Conservation (phyloP, 2,888 invertebrate species). For the Sminthurinus aureus region DNA sequence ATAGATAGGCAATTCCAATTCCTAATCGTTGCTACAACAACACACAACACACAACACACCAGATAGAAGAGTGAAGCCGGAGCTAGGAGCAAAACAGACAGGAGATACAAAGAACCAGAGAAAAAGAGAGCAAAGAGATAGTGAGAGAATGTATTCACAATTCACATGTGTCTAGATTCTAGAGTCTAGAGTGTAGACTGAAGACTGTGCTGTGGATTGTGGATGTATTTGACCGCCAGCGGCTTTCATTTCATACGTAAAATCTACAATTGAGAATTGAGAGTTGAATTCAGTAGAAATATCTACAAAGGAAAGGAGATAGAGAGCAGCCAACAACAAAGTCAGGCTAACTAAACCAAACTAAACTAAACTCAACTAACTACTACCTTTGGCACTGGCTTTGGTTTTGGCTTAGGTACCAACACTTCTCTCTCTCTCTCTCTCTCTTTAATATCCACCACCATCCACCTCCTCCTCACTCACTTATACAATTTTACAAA, state of each 20-base stretch:
- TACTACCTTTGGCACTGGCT: constrained; percentile 21
- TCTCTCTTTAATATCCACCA: background rate
- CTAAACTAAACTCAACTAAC: background rate
- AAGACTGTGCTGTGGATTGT: too few species aligned
- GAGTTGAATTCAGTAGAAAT: constrained; percentile 37
- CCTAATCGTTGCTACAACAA: background rate
- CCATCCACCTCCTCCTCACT: background rate
- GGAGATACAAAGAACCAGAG: background rate
- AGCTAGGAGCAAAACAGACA: too few species aligned
- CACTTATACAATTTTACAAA: background rate
- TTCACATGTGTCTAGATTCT: background rate
- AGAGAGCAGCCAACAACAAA: background rate
- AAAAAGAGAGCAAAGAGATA: background rate
- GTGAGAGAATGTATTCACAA: constrained; percentile 7
- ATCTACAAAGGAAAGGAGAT: constrained; percentile 28
- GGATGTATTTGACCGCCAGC: constrained; percentile 8
- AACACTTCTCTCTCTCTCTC: constrained; percentile 14
- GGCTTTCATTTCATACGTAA: constrained; percentile 14
- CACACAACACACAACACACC: too few species aligned
- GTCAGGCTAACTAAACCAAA: background rate
- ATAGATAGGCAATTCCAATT: constrained; percentile 31
- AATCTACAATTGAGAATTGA: constrained; percentile 23
- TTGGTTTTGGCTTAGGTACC: constrained; percentile 2
- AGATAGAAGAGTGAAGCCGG: too few species aligned
- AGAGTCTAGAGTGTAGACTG: too few species aligned